These are phyloP conservation scores for Drosophila nikananu DNA, from an alignment of 1,140 invertebrate genomes.

Conservation along the genomic window DNA sequence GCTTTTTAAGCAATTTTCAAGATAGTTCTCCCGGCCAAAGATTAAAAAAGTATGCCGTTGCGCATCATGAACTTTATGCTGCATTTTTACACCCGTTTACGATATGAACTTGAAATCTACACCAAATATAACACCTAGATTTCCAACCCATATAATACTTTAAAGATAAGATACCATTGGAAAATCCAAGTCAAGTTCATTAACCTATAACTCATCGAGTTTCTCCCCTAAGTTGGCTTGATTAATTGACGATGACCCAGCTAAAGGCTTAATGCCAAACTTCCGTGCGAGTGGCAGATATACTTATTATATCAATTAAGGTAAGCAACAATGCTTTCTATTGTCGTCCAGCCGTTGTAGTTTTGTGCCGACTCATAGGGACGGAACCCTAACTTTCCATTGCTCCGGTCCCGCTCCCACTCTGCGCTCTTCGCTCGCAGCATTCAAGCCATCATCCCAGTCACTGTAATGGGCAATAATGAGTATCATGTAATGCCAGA, in stretches of 20 bases:
- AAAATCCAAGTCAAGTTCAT: conserved; percentile 9
- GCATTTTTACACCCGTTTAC: not conserved
- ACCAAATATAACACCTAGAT: not conserved
- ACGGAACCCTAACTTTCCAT: conserved; percentile 53
- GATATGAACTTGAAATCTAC: not conserved
- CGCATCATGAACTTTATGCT: no score
- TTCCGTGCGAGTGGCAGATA: conserved; percentile 59
- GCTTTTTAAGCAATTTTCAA: no score
- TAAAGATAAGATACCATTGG: conserved; percentile 1
- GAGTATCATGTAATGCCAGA: conserved; percentile 73
- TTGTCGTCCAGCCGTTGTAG: conserved; percentile 13
- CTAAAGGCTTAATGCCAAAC: conserved; percentile 69
- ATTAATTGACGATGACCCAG: conserved; percentile 62
- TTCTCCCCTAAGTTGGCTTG: conserved; percentile 27
- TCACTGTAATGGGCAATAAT: conserved; percentile 65
- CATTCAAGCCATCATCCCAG: conserved; percentile 27
- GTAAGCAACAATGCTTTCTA: conserved; percentile 57
- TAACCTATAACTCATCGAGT: conserved; percentile 23
- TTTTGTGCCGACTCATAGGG: conserved; percentile 66
- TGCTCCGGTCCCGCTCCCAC: conserved; percentile 3
- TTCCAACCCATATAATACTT: not conserved
- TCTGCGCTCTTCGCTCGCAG: conserved; percentile 1
- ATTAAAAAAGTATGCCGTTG: no score
- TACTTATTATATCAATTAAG: conserved; percentile 76
- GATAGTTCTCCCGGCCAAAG: not conserved